Evolutionary conservation across 1,140 invertebrate species (phyloP).

Genomic region (Spodoptera frugiperda): DNA sequence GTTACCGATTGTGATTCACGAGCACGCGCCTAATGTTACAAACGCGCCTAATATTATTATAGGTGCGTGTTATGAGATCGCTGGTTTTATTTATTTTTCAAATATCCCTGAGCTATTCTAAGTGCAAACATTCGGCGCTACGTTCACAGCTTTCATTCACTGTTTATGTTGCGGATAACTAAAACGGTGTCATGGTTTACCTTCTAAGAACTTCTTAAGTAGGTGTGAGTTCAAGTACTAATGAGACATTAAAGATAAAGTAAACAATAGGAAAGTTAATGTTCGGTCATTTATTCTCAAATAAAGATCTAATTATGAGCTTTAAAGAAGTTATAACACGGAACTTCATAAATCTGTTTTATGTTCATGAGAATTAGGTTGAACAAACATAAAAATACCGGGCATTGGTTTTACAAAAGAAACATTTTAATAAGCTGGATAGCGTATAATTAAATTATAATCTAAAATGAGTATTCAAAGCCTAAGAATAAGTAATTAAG

Average conservation of each 20-base stretch:
- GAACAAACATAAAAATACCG: slow-evolving; percentile 2
- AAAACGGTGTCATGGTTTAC: slow-evolving; percentile 39
- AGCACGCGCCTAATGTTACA: slow-evolving; percentile 17
- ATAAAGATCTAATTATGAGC: slow-evolving; percentile 10
- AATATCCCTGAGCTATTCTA: slow-evolving; percentile 13
- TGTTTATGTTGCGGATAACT: slow-evolving; percentile 32
- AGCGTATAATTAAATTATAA: background rate
- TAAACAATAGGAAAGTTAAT: slow-evolving; percentile 36
- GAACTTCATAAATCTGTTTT: slow-evolving; percentile 14
- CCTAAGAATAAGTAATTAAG: background rate
- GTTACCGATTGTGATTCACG: slow-evolving; percentile 38
- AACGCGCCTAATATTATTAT: background rate
- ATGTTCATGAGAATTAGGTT: slow-evolving; percentile 31
- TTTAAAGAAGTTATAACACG: background rate
- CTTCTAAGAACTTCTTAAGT: slow-evolving; percentile 36
- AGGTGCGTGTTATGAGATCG: slow-evolving; percentile 6
- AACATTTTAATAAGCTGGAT: background rate
- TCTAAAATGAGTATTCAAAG: background rate
- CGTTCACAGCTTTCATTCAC: slow-evolving; percentile 18
- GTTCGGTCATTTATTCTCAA: background rate
- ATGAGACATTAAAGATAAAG: slow-evolving; percentile 31
- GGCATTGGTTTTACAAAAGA: background rate
- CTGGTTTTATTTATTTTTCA: slow-evolving; percentile 25
- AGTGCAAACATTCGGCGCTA: slow-evolving; percentile 26
- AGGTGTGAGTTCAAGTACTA: slow-evolving; percentile 15